These are phyloP conservation scores for Melieria crassipennis DNA, from an alignment of 2,888 invertebrate genomes.

Conservation along the genomic window DNA sequence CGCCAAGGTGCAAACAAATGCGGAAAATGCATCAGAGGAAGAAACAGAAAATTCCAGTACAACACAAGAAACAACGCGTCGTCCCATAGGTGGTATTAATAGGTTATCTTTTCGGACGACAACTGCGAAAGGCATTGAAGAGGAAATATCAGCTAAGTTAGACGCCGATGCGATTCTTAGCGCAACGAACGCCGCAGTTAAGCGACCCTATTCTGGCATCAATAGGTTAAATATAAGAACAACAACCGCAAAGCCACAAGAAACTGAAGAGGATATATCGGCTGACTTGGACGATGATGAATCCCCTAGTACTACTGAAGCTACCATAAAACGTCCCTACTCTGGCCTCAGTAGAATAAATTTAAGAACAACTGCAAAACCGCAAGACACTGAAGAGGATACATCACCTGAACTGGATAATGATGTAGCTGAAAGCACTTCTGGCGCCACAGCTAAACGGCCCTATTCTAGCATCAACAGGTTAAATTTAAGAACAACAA, in stretches of 20 bases:
- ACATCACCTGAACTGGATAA: not conserved
- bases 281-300: not conserved
- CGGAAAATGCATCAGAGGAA: too few species aligned
- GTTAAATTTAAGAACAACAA: not conserved
- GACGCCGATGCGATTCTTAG: not conserved
- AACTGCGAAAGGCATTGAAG: not conserved
- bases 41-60: not conserved
- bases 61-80: not conserved
- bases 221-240: not conserved
- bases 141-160: not conserved
- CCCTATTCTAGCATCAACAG: not conserved
- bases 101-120: not conserved
- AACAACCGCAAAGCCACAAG: not conserved
- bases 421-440: not conserved
- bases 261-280: not conserved
- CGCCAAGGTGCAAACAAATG: too few species aligned
- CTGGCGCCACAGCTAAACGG: not conserved
- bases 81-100: not conserved
- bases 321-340: constrained; percentile 1
- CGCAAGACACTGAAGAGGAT: not conserved
- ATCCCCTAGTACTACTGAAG: not conserved
- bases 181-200: not conserved
- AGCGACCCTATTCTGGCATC: not conserved
- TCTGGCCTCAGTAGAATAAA: not conserved
- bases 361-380: not conserved